Evolutionary conservation across 1,140 invertebrate species (phyloP).

Genomic region (Hyles vespertilio): DNA sequence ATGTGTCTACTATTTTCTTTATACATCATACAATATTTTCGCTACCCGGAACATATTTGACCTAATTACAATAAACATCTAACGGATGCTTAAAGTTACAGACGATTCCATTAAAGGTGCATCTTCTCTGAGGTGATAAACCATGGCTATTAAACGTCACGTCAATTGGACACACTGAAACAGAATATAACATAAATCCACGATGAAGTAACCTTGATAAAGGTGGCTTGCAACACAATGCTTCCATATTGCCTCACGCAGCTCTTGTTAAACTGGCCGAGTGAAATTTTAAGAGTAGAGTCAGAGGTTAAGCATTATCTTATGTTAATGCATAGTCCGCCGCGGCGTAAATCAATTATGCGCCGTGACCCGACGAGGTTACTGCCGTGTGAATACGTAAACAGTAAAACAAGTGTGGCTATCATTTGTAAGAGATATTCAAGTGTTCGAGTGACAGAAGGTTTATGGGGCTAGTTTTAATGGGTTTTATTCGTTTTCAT

Average conservation of each 20-base stretch:
- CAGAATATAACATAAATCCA: no score
- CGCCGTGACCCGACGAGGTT: constrained; percentile 54
- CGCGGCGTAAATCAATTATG: constrained; percentile 69
- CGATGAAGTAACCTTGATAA: no score
- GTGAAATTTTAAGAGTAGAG: constrained; percentile 62
- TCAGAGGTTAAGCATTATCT: constrained; percentile 69
- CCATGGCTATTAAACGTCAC: no score
- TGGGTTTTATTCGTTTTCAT: not conserved
- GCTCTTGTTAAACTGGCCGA: constrained; percentile 34
- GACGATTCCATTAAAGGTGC: no score
- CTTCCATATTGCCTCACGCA: constrained; percentile 14
- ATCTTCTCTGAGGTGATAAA: no score
- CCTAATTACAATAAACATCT: no score
- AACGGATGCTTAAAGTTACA: no score
- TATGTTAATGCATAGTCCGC: constrained; percentile 68
- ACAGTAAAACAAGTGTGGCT: not conserved
- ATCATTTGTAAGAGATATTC: no score
- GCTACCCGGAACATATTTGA: no score
- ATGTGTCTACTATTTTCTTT: no score
- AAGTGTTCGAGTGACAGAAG: not conserved
- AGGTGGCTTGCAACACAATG: not conserved
- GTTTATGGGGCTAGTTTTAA: not conserved
- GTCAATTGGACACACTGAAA: no score
- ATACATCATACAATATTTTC: no score
- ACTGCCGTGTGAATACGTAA: not conserved